Conservation (phyloP, 2,113 vertebrate genomes). For the Phodopus roborovskii region DNA sequence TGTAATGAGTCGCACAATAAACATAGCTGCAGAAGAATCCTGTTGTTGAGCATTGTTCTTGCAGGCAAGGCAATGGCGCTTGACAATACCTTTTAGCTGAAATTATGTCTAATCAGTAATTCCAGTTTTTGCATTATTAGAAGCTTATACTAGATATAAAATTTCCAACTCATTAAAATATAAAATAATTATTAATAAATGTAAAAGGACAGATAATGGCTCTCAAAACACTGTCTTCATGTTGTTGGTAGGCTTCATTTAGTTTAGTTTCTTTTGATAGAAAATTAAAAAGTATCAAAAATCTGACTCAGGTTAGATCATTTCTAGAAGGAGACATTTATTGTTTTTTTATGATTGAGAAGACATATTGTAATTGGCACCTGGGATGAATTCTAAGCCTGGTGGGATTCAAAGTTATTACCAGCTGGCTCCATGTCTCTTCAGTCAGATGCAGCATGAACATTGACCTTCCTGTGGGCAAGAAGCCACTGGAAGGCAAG, state of each 20-base stretch:
- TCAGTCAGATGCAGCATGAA: background rate
- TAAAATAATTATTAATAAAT: constrained; percentile 13
- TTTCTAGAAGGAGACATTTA: constrained; percentile 21
- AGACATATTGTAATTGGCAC: background rate
- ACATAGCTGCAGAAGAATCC: too few relatives aligned
- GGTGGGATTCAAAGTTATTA: background rate
- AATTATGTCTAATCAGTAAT: constrained; percentile 50
- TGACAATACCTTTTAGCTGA: background rate
- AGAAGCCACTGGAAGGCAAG: background rate
- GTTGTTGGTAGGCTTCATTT: background rate
- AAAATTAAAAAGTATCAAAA: constrained; percentile 22
- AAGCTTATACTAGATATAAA: constrained; percentile 37
- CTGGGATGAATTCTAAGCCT: background rate
- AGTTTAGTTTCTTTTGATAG: constrained; percentile 18
- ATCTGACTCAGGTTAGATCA: background rate
- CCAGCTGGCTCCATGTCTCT: background rate
- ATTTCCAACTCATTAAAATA: constrained; percentile 44
- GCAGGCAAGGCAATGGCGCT: too few relatives aligned
- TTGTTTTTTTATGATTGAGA: background rate
- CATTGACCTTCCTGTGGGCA: too few relatives aligned
- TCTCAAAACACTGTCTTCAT: background rate
- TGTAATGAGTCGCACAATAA: too few relatives aligned
- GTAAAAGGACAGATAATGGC: background rate
- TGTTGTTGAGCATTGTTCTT: too few relatives aligned
- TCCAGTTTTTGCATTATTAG: constrained; percentile 28